Evolutionary conservation across 1,140 invertebrate genomes (phyloP), one percentile per base, ranked within the genome.

Genomic region (Lerema accius): DNA sequence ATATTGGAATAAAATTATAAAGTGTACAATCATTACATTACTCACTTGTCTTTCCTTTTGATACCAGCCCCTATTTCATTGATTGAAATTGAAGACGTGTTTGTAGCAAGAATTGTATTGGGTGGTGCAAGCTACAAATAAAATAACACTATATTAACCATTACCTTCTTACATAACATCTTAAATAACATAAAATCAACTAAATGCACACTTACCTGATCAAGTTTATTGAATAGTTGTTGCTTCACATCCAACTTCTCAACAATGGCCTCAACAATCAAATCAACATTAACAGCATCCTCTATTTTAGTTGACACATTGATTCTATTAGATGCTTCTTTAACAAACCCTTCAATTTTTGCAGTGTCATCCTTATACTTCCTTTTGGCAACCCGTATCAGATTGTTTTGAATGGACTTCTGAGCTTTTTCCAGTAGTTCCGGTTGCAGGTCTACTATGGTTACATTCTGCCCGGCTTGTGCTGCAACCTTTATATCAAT

Each of bases 1-100:
- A n/a, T n/a, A n/a, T n/a, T n/a, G n/a, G n/a, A n/a, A n/a, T n/a
- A n/a, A n/a, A n/a, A n/a, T n/a, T n/a, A n/a, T n/a, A n/a, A n/a
- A n/a, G n/a, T n/a, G n/a, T n/a, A n/a, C n/a, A n/a, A n/a, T n/a
- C n/a, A n/a, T n/a, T n/a, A 84, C 76, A 10, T n/a, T n/a, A 56
- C 68, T 65, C 69, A 91, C 91, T 76, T 90, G 65, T 93, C 92
- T 73, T 93, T 94, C 56, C 94, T 90, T 28, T 93, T 92, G 1
- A 93, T 92, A 4, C 92, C 93, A 0, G 95, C 93, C 3, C 95
- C 95, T 72, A 98, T 98, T 69, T 97, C 96, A 49, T 91, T 92
- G 62, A 98, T 95, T 13, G 95, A 94, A 17, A 98, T 92, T 0
- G 97, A 98, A 7, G 96, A 98, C 0, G 97, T 98, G 80, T 98